These are phyloP conservation scores for Morphnarchus princeps DNA, from an alignment of 2,113 vertebrate genomes.

Conservation along the genomic window DNA sequence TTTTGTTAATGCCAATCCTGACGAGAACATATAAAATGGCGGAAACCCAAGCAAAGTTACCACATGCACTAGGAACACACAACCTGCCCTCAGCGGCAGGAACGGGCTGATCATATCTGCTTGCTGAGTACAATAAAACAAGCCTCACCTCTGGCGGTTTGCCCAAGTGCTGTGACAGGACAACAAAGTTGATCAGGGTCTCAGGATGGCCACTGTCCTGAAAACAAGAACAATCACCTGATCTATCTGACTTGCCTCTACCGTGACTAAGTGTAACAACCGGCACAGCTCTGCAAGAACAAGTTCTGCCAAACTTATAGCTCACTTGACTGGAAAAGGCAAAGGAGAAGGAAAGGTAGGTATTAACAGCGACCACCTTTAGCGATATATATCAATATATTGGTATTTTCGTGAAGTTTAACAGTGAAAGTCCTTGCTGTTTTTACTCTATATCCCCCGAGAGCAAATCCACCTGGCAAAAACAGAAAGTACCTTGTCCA, in stretches of 20 bases:
- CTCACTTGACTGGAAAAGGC: neutral
- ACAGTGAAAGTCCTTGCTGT: neutral
- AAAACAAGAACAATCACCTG: neutral
- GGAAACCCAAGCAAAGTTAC: neutral
- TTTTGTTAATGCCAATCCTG: too few species aligned
- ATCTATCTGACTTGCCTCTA: accelerated
- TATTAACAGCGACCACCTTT: accelerated
- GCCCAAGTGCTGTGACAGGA: conserved; percentile 91
- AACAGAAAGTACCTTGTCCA: conserved; percentile 78
- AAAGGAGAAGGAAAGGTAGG: neutral
- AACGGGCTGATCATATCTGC: accelerated
- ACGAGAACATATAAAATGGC: accelerated
- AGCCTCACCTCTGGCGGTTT: conserved; percentile 89
- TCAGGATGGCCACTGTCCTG: conserved; percentile 95
- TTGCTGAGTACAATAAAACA: accelerated
- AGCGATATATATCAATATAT: accelerated
- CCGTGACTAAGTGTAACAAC: accelerated
- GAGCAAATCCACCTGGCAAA: neutral
- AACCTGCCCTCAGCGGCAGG: neutral
- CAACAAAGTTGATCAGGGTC: conserved; percentile 91
- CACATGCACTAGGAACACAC: accelerated
- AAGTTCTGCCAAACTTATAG: neutral
- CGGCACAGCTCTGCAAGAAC: neutral
- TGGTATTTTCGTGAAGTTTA: accelerated
- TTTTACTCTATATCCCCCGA: neutral